Base-by-base conservation (phyloP, 1,140 invertebrate species). In the Vanessa atalanta region DNA sequence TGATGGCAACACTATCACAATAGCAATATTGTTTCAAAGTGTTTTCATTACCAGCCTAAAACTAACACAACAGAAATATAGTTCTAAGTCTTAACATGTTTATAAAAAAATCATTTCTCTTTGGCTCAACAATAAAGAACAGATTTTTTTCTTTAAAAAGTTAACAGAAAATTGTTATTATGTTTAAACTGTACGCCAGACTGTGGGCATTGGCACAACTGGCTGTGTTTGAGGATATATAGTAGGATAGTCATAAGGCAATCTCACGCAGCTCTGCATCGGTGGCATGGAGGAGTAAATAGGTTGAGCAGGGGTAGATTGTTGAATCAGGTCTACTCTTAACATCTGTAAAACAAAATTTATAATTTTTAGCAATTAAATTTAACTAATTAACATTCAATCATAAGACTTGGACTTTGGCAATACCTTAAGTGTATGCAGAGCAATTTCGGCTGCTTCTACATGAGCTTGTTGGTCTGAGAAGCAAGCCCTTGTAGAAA, bases 371-470 rank as follows among this genome's bases (percentile, higher is more conserved):
- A 0, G 26, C 6, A 31, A 31, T 31, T 31, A 31, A 31, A 31
- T 4, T 31, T 31, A 1, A 20, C 1, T 20, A 0, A 20, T 20
- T 20, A 20, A 20, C 20, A 20, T 20, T 20, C 20, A 20, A 20
- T 20, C 20, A 0, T 20, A 20, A 20, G 20, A 20, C 20, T 20
- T 20, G 0, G 20, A 20, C 20, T 9, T 43, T 43, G 12, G 5
- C 0, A 51, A 66, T 78, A 92, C 90, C 82, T 88, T 88, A 14
- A 92, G 83, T 23, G 75, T 75, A 64, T 88, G 75, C 1, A 92
- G 66, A 1, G 86, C 87, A 43, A 75, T 80, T 64, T 88, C 85
- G 4, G 90, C 89, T 20, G 88, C 90, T 63, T 90, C 84, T 14
- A 86, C 77, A 61, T 88, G 75, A 11, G 90, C 87, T 74, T 90